phyloP scores from a whole-genome alignment of 1,140 invertebrate species.

The Eubasilissa regina region DNA sequence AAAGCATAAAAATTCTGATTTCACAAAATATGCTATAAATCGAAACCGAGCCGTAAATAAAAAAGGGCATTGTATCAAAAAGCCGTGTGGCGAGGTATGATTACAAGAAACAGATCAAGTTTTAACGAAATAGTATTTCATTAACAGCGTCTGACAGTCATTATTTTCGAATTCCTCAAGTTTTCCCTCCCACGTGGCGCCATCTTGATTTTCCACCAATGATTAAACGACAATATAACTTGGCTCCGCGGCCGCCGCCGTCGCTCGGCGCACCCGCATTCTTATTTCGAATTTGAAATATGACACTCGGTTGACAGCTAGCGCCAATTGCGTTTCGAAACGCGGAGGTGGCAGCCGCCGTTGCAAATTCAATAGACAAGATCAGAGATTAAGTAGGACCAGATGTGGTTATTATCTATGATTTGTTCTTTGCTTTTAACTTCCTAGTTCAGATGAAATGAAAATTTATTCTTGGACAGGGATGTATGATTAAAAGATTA shows the following conservation, averaged over 20 bases:
- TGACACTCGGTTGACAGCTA: constrained; percentile 25
- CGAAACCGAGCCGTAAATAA: no score
- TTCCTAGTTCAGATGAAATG: background rate
- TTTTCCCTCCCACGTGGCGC: constrained; percentile 14
- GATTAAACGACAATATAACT: background rate
- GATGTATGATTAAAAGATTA: no score
- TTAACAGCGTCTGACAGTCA: background rate
- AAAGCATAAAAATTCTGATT: no score
- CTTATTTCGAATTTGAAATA: constrained; percentile 38
- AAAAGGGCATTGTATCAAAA: no score
- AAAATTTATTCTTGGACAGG: background rate
- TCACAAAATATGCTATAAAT: no score
- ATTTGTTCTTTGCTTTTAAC: constrained; percentile 5
- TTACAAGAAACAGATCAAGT: background rate
- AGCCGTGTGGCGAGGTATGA: no score
- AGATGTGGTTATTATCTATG: constrained; percentile 23
- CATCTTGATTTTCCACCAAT: constrained; percentile 28
- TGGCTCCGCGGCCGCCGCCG: background rate
- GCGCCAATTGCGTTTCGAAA: constrained; percentile 35
- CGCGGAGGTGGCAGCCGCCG: constrained; percentile 24
- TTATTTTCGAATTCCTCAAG: background rate
- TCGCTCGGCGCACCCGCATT: constrained; percentile 29
- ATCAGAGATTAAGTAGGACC: constrained; percentile 26
- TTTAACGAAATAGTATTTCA: background rate
- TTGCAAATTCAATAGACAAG: constrained; percentile 22